These are phyloP conservation scores for Bucco capensis DNA, from an alignment of 2,113 vertebrate species.

Conservation along the genomic window DNA sequence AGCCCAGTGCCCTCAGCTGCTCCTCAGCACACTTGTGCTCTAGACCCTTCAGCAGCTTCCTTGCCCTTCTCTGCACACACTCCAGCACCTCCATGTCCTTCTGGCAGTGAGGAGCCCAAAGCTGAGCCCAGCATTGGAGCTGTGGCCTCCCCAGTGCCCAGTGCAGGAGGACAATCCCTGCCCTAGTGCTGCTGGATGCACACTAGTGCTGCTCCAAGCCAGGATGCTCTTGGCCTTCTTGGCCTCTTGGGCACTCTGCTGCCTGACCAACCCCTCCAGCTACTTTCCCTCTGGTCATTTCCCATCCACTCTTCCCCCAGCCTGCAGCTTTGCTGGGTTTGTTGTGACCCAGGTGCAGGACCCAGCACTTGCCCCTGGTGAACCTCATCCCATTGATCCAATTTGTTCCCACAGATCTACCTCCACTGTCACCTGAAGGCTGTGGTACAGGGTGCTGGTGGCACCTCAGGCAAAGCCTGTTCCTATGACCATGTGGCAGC, in stretches of 20 bases:
- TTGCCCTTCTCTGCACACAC: no score
- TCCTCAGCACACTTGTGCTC: no score
- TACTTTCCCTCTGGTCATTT: neutral
- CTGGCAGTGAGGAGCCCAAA: no score
- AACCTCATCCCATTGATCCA: neutral
- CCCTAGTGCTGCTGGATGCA: no score
- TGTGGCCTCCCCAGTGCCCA: no score
- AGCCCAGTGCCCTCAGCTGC: no score
- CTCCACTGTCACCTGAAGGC: constrained; percentile 17
- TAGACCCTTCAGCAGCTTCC: no score
- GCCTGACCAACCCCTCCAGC: neutral
- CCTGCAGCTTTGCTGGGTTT: neutral
- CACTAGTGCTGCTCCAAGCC: no score
- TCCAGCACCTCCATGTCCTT: no score
- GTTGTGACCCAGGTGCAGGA: neutral
- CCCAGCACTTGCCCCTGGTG: neutral
- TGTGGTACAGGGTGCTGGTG: neutral
- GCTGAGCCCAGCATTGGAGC: neutral
- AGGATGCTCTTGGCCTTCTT: no score
- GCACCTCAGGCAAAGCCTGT: neutral
- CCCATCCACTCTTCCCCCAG: neutral
- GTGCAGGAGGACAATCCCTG: no score
- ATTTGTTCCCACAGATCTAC: neutral
- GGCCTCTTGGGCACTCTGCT: neutral
- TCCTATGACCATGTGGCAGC: neutral